These are phyloP conservation scores for Etheostoma perlongum DNA, from an alignment of 2,797 vertebrate species.

Conservation along the genomic window DNA sequence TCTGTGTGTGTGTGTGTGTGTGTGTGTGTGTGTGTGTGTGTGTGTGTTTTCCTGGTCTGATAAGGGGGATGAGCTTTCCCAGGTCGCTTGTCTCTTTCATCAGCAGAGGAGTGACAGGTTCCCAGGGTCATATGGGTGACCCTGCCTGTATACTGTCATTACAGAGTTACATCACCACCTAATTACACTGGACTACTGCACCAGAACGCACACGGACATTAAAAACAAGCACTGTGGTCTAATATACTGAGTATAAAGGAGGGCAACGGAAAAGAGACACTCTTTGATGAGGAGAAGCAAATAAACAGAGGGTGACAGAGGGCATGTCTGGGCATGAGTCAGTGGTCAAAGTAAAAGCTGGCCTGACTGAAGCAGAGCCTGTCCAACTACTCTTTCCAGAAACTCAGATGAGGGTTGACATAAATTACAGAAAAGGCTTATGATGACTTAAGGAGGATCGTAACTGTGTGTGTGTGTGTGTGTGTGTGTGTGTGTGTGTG, in stretches of 20 bases:
- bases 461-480: conserved; percentile 20
- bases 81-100: conserved; percentile 82
- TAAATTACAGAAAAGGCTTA: conserved; percentile 57
- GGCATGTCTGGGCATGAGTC: conserved; percentile 79
- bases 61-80: conserved; percentile 82
- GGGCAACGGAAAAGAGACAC: conserved; percentile 32
- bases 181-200: conserved; percentile 64
- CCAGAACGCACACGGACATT: conserved; percentile 5
- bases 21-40: conserved; percentile 27
- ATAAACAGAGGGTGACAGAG: conserved; percentile 54
- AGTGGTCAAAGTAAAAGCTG: conserved; percentile 65
- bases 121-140: conserved; percentile 80
- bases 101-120: conserved; percentile 77
- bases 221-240: conserved; percentile 43
- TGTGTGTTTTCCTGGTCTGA: conserved; percentile 67
- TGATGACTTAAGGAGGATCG: conserved; percentile 47
- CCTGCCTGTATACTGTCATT: conserved; percentile 76
- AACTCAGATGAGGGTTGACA: conserved; percentile 60
- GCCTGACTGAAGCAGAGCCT: conserved; percentile 48
- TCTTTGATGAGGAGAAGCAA: conserved; percentile 53
- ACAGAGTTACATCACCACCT: conserved; percentile 76
- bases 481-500: conserved; percentile 13
- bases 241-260: conserved; percentile 44
- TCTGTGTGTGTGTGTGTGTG: neutral
- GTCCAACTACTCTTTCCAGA: conserved; percentile 66